phyloP scores from a whole-genome alignment of 2,888 invertebrate genomes.

The Agrochola macilenta region DNA sequence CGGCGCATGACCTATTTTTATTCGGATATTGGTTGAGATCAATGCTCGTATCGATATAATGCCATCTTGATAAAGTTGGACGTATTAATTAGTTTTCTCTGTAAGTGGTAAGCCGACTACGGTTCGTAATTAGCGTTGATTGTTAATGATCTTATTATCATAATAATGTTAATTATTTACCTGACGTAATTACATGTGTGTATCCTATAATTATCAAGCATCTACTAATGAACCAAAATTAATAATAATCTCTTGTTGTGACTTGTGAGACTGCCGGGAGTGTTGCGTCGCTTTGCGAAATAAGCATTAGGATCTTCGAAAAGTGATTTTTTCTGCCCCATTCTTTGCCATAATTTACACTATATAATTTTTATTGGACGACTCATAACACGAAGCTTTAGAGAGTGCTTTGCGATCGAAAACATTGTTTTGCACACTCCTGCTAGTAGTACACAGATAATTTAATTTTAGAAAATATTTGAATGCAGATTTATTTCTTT shows the following conservation, averaged over 20 bases:
- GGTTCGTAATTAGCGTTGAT: slow-evolving; percentile 19
- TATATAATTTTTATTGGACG: too few relatives aligned
- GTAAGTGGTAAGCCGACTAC: slow-evolving; percentile 17
- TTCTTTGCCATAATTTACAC: too few relatives aligned
- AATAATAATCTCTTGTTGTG: slow-evolving; percentile 5
- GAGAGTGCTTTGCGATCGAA: too few relatives aligned
- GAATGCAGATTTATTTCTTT: too few relatives aligned
- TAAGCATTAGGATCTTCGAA: neutral
- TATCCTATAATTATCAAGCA: neutral
- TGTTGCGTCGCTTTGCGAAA: too few relatives aligned
- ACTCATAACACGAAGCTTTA: too few relatives aligned
- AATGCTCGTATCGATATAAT: slow-evolving; percentile 35
- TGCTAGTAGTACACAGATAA: too few relatives aligned
- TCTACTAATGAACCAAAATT: neutral
- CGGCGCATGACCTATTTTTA: slow-evolving; percentile 43
- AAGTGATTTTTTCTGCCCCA: neutral
- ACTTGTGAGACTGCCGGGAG: too few relatives aligned
- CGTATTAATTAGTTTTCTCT: slow-evolving; percentile 40
- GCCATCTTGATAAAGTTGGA: slow-evolving; percentile 27
- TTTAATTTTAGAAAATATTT: too few relatives aligned
- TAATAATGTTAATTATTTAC: neutral
- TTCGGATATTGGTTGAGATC: slow-evolving; percentile 33
- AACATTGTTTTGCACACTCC: too few relatives aligned
- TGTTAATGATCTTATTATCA: slow-evolving; percentile 10
- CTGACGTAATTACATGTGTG: neutral